These are phyloP conservation scores for Himantopus leucocephalus DNA, from an alignment of 2,113 vertebrate genomes.

Conservation along the genomic window DNA sequence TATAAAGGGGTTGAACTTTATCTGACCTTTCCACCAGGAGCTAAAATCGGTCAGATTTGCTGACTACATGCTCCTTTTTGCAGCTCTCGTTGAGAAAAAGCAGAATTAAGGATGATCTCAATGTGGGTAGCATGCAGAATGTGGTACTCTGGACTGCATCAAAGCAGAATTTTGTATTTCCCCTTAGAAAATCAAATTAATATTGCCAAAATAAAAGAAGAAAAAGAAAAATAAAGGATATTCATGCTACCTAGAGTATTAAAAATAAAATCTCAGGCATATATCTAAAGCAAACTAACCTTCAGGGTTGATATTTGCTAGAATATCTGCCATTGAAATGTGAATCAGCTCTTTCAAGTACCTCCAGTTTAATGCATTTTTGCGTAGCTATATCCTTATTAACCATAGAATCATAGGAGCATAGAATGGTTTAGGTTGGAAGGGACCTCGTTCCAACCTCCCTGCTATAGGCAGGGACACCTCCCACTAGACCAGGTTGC, in stretches of 20 bases:
- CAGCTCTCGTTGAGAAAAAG: not conserved
- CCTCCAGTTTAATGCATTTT: not conserved
- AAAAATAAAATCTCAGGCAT: not conserved
- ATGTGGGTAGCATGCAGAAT: not conserved
- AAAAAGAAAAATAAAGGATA: not conserved
- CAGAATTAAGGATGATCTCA: slow-evolving; percentile 28
- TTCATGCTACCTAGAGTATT: not conserved
- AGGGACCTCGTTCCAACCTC: no score
- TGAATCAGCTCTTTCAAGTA: not conserved
- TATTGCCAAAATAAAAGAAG: not conserved
- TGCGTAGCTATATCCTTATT: not conserved
- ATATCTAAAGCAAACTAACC: not conserved
- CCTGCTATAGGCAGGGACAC: no score
- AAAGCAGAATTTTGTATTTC: not conserved
- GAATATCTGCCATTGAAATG: not conserved
- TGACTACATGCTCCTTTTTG: not conserved
- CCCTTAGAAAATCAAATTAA: not conserved
- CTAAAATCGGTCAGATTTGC: not conserved
- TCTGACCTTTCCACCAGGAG: slow-evolving; percentile 37
- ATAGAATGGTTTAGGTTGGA: no score
- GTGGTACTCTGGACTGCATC: not conserved
- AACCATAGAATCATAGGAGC: not conserved
- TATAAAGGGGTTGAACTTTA: slow-evolving; percentile 47
- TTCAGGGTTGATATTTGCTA: not conserved
- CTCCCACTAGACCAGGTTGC: no score